Percentiles rank a stretch among this genome's conserved stretches.
These are phyloP conservation scores for Stictonetta naevosa DNA, from an alignment of 2,113 vertebrate species.

Conservation along the genomic window DNA sequence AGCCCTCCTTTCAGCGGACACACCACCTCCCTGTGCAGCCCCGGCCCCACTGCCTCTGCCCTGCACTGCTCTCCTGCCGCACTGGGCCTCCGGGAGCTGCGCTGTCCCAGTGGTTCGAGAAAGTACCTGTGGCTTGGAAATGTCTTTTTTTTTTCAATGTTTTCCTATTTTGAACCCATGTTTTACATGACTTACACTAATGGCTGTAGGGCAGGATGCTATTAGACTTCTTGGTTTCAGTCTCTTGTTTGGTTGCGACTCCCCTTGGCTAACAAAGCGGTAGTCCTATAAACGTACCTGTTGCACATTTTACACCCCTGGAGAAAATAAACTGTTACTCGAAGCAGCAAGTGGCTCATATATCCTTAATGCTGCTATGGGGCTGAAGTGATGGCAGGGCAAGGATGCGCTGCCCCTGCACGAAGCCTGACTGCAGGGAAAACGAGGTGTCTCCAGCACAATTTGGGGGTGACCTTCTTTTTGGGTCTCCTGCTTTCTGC, in stretches of 20 bases:
- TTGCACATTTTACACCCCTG: slow-evolving; percentile 62
- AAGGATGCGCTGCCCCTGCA: too few relatives aligned
- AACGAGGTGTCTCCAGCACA: accelerated
- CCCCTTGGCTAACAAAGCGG: slow-evolving; percentile 7
- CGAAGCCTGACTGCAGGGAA: not conserved
- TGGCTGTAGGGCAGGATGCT: slow-evolving; percentile 50
- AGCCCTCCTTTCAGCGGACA: not conserved
- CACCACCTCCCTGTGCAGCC: accelerated
- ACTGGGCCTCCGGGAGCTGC: not conserved
- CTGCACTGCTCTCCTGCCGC: not conserved
- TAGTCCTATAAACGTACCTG: slow-evolving; percentile 46
- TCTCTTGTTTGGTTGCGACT: slow-evolving; percentile 36
- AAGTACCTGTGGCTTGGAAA: slow-evolving; percentile 60
- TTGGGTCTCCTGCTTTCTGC: accelerated
- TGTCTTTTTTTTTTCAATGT: not conserved
- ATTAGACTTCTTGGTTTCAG: slow-evolving; percentile 18
- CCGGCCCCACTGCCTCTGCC: not conserved
- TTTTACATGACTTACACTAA: slow-evolving; percentile 69
- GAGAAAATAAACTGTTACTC: slow-evolving; percentile 68
- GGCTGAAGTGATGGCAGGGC: not conserved
- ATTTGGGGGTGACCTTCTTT: accelerated
- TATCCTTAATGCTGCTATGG: not conserved
- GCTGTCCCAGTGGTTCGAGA: accelerated
- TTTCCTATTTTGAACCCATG: slow-evolving; percentile 39
- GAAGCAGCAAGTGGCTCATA: not conserved